Percentiles rank a stretch among this genome's conserved stretches.
phyloP scores from a whole-genome alignment of 2,113 vertebrate species.

The Elaphurus davidianus region DNA sequence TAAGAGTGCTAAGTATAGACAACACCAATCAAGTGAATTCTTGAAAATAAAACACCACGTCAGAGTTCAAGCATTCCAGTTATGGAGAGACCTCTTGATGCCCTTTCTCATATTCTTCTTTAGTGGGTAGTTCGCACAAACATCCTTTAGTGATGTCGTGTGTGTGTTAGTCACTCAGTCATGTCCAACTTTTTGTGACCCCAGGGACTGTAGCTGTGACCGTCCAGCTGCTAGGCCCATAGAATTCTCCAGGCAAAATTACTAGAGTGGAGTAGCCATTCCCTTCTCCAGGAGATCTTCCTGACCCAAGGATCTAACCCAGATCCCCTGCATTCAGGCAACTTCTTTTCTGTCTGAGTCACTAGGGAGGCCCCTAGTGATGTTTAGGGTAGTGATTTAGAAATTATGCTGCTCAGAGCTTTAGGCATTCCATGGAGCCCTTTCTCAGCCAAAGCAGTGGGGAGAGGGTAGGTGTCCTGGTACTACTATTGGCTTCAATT shows the following conservation, averaged over 20 bases:
- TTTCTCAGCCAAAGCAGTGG: not conserved
- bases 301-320: not conserved
- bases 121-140: not conserved
- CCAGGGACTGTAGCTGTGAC: not conserved
- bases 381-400: conserved; percentile 4
- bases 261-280: not conserved
- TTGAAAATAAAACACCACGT: conserved; percentile 58
- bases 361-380: not conserved
- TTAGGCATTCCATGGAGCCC: not conserved
- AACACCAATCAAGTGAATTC: conserved; percentile 36
- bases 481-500: not conserved
- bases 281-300: not conserved
- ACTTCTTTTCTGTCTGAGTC: not conserved
- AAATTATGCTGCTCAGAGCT: conserved; percentile 13
- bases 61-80: conserved; percentile 46
- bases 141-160: not conserved
- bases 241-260: not conserved
- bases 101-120: conserved; percentile 33
- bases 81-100: not conserved
- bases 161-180: not conserved
- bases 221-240: not conserved
- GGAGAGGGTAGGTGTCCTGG: not conserved
- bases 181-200: not conserved
- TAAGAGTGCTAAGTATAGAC: conserved; percentile 32
- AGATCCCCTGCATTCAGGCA: not conserved